phyloP scores from a whole-genome alignment of 2,797 vertebrate species.

The Florisuga fusca region DNA sequence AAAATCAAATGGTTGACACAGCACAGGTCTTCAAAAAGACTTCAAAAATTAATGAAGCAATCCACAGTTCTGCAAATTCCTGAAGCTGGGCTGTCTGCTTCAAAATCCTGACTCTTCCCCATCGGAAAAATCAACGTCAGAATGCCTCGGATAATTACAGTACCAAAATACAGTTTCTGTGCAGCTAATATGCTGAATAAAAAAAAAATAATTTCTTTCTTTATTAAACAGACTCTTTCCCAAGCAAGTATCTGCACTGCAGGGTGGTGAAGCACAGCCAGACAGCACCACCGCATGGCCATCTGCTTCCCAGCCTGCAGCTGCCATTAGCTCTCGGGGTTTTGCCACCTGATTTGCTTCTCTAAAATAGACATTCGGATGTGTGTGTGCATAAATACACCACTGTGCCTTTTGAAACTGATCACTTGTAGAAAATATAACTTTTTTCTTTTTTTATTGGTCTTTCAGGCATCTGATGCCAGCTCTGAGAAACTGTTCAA shows the following conservation, averaged over 20 bases:
- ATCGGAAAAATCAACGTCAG: conserved; percentile 2
- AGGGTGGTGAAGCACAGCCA: conserved; percentile 71
- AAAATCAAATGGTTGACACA: conserved; percentile 6
- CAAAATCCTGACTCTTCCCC: neutral
- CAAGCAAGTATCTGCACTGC: conserved; percentile 57
- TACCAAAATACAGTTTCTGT: conserved; percentile 48
- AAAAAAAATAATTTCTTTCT: conserved; percentile 35
- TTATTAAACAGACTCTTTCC: conserved; percentile 1
- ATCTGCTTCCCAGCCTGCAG: neutral
- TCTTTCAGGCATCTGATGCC: conserved; percentile 92
- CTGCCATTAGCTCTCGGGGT: neutral
- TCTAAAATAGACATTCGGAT: neutral
- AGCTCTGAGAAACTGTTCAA: conserved; percentile 96
- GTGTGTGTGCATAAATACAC: neutral
- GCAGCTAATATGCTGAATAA: conserved; percentile 62
- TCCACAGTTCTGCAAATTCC: neutral
- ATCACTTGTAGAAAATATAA: conserved; percentile 32
- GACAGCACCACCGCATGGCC: conserved; percentile 91
- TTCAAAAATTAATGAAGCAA: neutral
- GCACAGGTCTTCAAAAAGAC: neutral
- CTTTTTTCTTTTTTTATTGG: conserved; percentile 30
- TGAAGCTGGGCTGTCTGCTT: neutral
- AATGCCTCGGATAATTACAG: conserved; percentile 25
- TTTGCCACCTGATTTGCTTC: conserved; percentile 57
- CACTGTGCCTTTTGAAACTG: neutral